phyloP scores from a whole-genome alignment of 1,140 invertebrate genomes.

The Parasteatoda tepidariorum region DNA sequence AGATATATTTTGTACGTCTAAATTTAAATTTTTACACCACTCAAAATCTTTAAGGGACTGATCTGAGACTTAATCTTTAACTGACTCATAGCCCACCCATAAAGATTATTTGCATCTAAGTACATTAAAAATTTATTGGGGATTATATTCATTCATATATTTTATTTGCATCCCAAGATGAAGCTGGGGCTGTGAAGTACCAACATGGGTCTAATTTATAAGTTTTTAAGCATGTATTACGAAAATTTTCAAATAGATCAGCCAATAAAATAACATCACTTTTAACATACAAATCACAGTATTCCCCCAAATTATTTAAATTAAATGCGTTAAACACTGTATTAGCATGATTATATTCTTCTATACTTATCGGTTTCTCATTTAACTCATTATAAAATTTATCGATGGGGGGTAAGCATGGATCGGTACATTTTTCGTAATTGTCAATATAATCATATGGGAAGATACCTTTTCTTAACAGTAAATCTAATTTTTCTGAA shows the following conservation, averaged over 20 bases:
- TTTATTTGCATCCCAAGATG: too few relatives aligned
- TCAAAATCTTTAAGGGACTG: too few relatives aligned
- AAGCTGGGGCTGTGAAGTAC: too few relatives aligned
- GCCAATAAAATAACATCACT: too few relatives aligned
- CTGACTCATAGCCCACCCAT: too few relatives aligned
- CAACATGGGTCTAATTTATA: not conserved
- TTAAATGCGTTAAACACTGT: not conserved
- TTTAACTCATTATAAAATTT: not conserved
- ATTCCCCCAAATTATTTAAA: not conserved
- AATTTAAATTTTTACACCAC: too few relatives aligned
- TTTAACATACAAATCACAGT: slow-evolving; percentile 1
- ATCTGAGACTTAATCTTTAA: too few relatives aligned
- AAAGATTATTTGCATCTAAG: too few relatives aligned
- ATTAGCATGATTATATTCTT: not conserved
- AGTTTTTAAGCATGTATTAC: not conserved
- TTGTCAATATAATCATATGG: not conserved
- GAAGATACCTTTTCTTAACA: not conserved
- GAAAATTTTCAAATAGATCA: not conserved
- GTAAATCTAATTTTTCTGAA: not conserved
- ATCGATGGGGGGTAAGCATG: not conserved
- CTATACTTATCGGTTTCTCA: not conserved
- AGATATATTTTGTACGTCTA: too few relatives aligned
- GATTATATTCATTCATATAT: too few relatives aligned
- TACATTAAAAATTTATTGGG: too few relatives aligned
- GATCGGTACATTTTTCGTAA: not conserved